A percentile compares a stretch with the other conserved stretches of the same genome.
Evolutionary conservation across 2,888 invertebrate species (phyloP).

Genomic region (Reticulitermes lucifugus): DNA sequence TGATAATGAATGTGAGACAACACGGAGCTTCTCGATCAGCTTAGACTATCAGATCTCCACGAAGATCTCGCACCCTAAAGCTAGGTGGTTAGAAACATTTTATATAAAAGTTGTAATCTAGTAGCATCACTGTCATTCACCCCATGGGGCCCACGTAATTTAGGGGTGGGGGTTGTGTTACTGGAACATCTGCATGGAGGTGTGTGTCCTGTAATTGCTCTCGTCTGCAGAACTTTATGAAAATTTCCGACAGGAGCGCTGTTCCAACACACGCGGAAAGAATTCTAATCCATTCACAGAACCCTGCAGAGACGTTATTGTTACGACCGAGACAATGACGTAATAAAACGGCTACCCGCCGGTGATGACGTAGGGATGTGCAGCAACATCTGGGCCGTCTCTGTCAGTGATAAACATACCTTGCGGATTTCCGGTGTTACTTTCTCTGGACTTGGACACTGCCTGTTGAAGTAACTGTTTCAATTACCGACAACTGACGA

Average conservation of each 20-base stretch:
- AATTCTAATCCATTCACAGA: not conserved
- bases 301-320: not conserved
- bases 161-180: not conserved
- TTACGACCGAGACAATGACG: slow-evolving; percentile 18
- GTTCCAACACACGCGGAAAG: not conserved
- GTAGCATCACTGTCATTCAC: too few relatives aligned
- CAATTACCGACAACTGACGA: too few relatives aligned
- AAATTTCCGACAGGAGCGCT: not conserved
- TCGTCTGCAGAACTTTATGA: not conserved
- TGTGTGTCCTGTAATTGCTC: not conserved
- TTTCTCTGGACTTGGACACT: too few relatives aligned
- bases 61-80: too few relatives aligned
- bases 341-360: slow-evolving; percentile 6
- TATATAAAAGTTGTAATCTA: too few relatives aligned
- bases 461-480: too few relatives aligned
- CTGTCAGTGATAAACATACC: too few relatives aligned
- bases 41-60: too few relatives aligned
- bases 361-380: not conserved
- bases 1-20: too few relatives aligned
- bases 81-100: too few relatives aligned
- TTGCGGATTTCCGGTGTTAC: too few relatives aligned
- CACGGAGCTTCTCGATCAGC: too few relatives aligned
- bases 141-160: not conserved
- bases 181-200: not conserved
- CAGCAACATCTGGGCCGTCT: slow-evolving; percentile 55